Percentiles rank a stretch among this genome's conserved stretches.
Evolutionary conservation across 1,140 invertebrate species (phyloP).

Genomic region (Hetaerina americana): DNA sequence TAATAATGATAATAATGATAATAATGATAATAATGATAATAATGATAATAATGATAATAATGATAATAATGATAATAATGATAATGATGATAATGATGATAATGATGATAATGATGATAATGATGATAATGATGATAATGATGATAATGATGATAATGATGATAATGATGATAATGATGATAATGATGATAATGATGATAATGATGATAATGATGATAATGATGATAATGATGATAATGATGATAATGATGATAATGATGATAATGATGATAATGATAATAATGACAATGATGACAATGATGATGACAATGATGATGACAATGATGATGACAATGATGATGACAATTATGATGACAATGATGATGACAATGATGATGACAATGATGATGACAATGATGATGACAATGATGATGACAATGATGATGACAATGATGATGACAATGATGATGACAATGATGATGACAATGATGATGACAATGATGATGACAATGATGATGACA

Average conservation of each 20-base stretch:
- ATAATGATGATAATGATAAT: constrained; percentile 15
- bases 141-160: neutral
- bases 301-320: constrained; percentile 11
- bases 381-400: constrained; percentile 7
- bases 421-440: constrained; percentile 7
- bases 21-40: constrained; percentile 13
- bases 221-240: constrained; percentile 14
- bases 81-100: constrained; percentile 15
- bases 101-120: constrained; percentile 10
- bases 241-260: constrained; percentile 15
- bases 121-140: constrained; percentile 1
- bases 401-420: constrained; percentile 9
- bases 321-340: constrained; percentile 11
- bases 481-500: too few species aligned
- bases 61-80: constrained; percentile 13
- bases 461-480: too few species aligned
- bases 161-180: constrained; percentile 1
- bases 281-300: constrained; percentile 14
- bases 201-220: constrained; percentile 9
- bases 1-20: neutral
- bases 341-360: constrained; percentile 11
- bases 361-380: constrained; percentile 9
- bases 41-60: constrained; percentile 14
- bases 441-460: neutral
- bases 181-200: neutral